These are phyloP conservation scores for Anisognathus igniventris DNA, from an alignment of 2,797 vertebrate species.

Conservation along the genomic window DNA sequence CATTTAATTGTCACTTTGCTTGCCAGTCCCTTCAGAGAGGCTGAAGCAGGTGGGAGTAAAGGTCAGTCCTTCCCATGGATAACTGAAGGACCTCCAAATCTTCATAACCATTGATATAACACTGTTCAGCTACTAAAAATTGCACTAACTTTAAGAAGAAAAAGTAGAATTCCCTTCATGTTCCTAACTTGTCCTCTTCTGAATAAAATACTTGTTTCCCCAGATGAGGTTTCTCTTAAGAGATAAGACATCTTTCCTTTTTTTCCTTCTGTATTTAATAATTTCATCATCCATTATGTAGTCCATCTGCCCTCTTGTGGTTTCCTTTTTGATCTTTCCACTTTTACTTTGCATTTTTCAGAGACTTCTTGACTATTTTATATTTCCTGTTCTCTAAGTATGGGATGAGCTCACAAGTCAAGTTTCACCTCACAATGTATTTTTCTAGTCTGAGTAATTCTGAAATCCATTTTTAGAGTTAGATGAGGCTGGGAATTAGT, in stretches of 20 bases:
- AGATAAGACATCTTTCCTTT: slow-evolving; percentile 1
- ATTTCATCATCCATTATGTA: slow-evolving; percentile 60
- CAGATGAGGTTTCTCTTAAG: slow-evolving; percentile 3
- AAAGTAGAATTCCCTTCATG: slow-evolving; percentile 14
- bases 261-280: slow-evolving; percentile 10
- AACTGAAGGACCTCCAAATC: background rate
- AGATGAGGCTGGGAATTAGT: background rate
- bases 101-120: background rate
- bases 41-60: background rate
- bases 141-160: background rate
- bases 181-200: background rate
- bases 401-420: slow-evolving; percentile 40
- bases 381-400: slow-evolving; percentile 35
- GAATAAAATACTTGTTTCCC: slow-evolving; percentile 10
- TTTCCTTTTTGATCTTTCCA: slow-evolving; percentile 53
- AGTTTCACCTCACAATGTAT: slow-evolving; percentile 11
- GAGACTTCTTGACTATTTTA: slow-evolving; percentile 46
- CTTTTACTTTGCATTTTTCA: slow-evolving; percentile 44
- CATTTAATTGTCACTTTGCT: background rate
- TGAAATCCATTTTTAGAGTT: slow-evolving; percentile 34
- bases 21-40: background rate
- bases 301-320: slow-evolving; percentile 75
- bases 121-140: background rate
- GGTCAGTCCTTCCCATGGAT: background rate
- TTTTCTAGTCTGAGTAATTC: slow-evolving; percentile 37